A percentile compares a stretch with the other conserved stretches of the same genome.
phyloP scores from a whole-genome alignment of 2,113 vertebrate species.

The Gymnocephalus cernua region DNA sequence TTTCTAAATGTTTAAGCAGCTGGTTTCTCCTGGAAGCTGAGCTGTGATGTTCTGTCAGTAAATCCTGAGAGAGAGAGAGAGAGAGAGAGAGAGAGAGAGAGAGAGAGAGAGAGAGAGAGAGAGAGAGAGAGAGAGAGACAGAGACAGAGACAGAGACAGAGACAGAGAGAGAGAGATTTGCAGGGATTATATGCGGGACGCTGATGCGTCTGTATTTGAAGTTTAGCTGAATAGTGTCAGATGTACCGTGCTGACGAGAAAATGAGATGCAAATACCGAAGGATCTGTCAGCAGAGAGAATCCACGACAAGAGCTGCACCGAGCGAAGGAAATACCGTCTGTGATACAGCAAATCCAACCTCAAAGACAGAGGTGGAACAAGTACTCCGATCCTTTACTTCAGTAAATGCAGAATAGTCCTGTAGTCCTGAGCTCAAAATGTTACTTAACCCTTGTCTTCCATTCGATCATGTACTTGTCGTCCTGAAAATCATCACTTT shows the following conservation, averaged over 20 bases:
- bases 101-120: neutral
- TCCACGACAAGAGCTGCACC: neutral
- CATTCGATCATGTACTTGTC: no score
- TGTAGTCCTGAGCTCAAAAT: no score
- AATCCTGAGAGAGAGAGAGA: neutral
- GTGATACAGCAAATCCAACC: no score
- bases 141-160: no score
- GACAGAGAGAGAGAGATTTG: neutral
- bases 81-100: neutral
- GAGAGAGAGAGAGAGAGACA: neutral
- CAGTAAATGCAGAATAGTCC: no score
- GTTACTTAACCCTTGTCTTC: no score
- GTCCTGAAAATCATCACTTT: no score
- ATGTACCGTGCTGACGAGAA: neutral
- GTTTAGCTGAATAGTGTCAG: neutral
- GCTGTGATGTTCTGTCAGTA: neutral
- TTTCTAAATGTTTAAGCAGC: neutral
- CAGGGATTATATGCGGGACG: conserved; percentile 9
- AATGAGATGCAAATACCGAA: conserved; percentile 45
- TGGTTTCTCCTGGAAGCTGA: neutral
- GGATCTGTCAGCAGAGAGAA: neutral
- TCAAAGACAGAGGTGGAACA: no score
- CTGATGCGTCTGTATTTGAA: conserved; percentile 5
- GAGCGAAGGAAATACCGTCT: neutral
- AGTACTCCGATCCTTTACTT: no score